Base-by-base conservation (phyloP, 2,113 vertebrate species). In the Oncorhynchus mykiss region DNA sequence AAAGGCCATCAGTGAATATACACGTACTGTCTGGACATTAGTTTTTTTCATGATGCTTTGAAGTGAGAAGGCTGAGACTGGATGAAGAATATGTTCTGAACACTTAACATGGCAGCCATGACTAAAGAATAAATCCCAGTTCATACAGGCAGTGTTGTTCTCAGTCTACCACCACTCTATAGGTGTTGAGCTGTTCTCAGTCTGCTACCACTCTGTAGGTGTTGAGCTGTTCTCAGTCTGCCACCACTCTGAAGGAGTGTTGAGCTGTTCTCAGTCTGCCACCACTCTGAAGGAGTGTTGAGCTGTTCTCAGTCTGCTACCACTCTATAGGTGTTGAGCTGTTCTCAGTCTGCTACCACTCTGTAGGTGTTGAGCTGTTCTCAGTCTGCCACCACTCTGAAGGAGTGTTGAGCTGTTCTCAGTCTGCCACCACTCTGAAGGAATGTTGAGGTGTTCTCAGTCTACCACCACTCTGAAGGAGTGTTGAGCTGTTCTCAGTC, bases 111-210 rank as follows among this genome's bases (percentile, higher is more conserved):
- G 20, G 8, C 24, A 54, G 13, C 39, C 49, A 76, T 76, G 66
- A 81, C 82, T 83, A 80, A 73, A 75, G 71, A 64, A 80, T 31
- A 22, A 24, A 25, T 65, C n/a, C 39, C 65, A 48, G 75, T 80
- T 81, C 68, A 62, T 71, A 74, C 70, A 74, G 45, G 57, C 78
- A 77, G 45, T 25, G 34, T 57, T 81, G 1, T 67, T 73, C 62
- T 85, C 73, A 78, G 67, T 45, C 34, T 65, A n/a, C 20, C 64
- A 39, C 8, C 4, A 24, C 25, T 76, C 64, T 71, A 14, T 24
- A 34, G 31, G 31, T 34, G 31, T 34, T 34, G 31, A 34, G 34
- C 62, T 81, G 1, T 67, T 73, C 62, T 85, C 73, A 78, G 67
- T 11, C 34, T 65, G 31, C 20, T 45, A 34, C 8, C 4, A 24